These are phyloP conservation scores for Acromyrmex heyeri DNA, from an alignment of 1,140 invertebrate genomes.

Conservation along the genomic window DNA sequence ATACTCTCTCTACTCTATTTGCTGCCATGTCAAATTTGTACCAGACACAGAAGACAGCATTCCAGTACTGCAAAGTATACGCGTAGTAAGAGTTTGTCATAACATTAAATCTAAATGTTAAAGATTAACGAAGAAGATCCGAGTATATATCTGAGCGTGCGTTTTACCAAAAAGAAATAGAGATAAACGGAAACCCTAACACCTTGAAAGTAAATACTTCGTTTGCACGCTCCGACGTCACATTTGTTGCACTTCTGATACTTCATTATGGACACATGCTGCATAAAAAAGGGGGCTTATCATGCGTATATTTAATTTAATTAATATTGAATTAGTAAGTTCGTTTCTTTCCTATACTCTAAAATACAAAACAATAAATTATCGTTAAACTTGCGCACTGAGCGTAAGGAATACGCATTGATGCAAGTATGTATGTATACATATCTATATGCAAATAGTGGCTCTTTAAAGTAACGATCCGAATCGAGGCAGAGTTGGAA, in stretches of 20 bases:
- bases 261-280: slow-evolving; percentile 65
- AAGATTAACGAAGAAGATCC: slow-evolving; percentile 33
- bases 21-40: slow-evolving; percentile 52
- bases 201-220: slow-evolving; percentile 43
- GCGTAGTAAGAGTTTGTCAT: slow-evolving; percentile 22
- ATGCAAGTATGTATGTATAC: slow-evolving; percentile 64
- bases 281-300: slow-evolving; percentile 40
- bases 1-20: slow-evolving; percentile 51
- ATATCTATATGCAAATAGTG: slow-evolving; percentile 65
- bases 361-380: slow-evolving; percentile 82
- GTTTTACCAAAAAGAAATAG: slow-evolving; percentile 9
- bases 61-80: slow-evolving; percentile 26
- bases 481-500: slow-evolving; percentile 79
- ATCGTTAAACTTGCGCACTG: slow-evolving; percentile 73
- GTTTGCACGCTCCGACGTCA: slow-evolving; percentile 22
- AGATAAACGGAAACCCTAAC: slow-evolving; percentile 51
- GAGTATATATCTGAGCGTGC: slow-evolving; percentile 53
- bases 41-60: slow-evolving; percentile 39
- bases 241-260: slow-evolving; percentile 46
- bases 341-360: slow-evolving; percentile 68
- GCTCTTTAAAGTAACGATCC: slow-evolving; percentile 74
- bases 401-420: slow-evolving; percentile 55
- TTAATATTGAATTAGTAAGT: slow-evolving; percentile 74
- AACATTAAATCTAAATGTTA: slow-evolving; percentile 30
- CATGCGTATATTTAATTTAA: slow-evolving; percentile 62